These are phyloP conservation scores for Rhodophaea formosa DNA, from an alignment of 2,888 invertebrate species.

Conservation along the genomic window DNA sequence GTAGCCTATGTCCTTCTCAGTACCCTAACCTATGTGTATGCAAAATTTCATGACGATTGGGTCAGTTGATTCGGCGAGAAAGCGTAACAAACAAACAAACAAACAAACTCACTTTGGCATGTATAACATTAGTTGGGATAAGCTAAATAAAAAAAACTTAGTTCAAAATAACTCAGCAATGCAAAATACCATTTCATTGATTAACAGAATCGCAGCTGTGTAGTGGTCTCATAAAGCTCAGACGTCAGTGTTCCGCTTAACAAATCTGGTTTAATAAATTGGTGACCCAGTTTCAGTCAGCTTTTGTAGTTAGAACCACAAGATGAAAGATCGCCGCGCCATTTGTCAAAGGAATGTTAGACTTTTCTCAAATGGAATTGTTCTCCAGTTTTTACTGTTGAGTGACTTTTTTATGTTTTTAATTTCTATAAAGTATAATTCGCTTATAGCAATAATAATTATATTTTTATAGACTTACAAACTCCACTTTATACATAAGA, in stretches of 20 bases:
- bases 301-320: slow-evolving; percentile 8
- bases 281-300: slow-evolving; percentile 9
- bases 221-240: background rate
- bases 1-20: too few species aligned
- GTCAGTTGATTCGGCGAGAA: too few species aligned
- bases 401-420: background rate
- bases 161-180: slow-evolving; percentile 3
- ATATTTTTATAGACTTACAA: too few species aligned
- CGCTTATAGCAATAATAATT: too few species aligned
- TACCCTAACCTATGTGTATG: too few species aligned
- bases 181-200: slow-evolving; percentile 7
- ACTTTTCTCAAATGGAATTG: slow-evolving; percentile 3
- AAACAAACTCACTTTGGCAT: too few species aligned
- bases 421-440: too few species aligned
- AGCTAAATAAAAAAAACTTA: background rate
- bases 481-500: too few species aligned
- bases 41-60: too few species aligned
- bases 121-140: too few species aligned
- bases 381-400: background rate
- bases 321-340: slow-evolving; percentile 8
- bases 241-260: slow-evolving; percentile 5
- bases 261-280: slow-evolving; percentile 14
- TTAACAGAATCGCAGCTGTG: background rate
- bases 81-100: too few species aligned
- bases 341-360: slow-evolving; percentile 7